phyloP scores from a whole-genome alignment of 2,888 invertebrate species.

The Scaptodrosophila latifasciaeformis region DNA sequence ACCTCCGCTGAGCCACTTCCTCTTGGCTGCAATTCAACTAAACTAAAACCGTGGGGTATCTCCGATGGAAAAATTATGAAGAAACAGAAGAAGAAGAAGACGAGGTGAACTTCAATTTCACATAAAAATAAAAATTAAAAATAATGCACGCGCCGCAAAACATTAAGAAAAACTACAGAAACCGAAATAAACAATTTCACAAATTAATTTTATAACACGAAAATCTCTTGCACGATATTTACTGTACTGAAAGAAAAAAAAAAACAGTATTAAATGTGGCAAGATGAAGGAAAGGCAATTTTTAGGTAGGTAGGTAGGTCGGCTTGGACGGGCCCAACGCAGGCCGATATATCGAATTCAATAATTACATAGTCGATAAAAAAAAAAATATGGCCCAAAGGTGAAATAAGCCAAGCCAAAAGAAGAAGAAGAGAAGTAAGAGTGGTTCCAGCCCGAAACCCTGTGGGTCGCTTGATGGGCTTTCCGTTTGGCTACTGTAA shows the following conservation, averaged over 20 bases:
- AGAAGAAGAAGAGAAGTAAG: too few relatives aligned
- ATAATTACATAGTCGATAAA: conserved; percentile 68
- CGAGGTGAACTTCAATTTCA: conserved; percentile 18
- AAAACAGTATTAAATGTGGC: too few relatives aligned
- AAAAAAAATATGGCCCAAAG: conserved; percentile 64
- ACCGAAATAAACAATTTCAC: conserved; percentile 61
- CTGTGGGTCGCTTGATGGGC: too few relatives aligned
- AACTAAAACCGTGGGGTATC: too few relatives aligned
- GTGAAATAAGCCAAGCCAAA: conserved; percentile 54
- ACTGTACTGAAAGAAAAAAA: neutral
- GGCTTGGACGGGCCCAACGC: neutral
- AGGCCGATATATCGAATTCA: conserved; percentile 26
- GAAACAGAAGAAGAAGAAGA: too few relatives aligned
- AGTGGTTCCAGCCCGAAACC: too few relatives aligned
- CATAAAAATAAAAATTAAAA: conserved; percentile 13
- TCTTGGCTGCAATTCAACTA: conserved; percentile 23
- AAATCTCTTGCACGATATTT: conserved; percentile 59
- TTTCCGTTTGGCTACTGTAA: conserved; percentile 32
- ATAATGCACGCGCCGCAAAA: conserved; percentile 40
- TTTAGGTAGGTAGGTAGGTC: too few relatives aligned
- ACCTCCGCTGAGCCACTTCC: conserved; percentile 60
- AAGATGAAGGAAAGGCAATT: too few relatives aligned
- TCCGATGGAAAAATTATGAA: too few relatives aligned
- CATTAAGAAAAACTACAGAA: conserved; percentile 50
- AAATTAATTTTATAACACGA: conserved; percentile 69